Base-by-base conservation (phyloP, 2,113 vertebrate species). In the Calidris pygmaea region DNA sequence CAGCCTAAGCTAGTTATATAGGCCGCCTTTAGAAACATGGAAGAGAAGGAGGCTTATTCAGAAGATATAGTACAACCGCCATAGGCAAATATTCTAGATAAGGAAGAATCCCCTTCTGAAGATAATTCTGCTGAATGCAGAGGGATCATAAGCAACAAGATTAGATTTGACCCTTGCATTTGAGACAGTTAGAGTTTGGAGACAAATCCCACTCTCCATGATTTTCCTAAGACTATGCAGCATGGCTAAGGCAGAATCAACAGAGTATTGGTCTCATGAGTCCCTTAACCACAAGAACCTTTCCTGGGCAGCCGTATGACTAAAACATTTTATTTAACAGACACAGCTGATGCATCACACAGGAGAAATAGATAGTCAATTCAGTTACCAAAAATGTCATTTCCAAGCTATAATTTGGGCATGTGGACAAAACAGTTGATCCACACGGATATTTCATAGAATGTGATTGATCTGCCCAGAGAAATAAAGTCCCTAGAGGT, bases 251-350 rank as follows among this genome's bases (percentile, higher is more conserved):
- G 16, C 60, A 89, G 22, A 80, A 62, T 9, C 56, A 60, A 10
- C 30, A 30, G 30, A 48, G 8, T 4, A 48, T 3, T 43, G 18
- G 14, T 32, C 47, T 67, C 30, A 0, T 1, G 26, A 80, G 22
- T 24, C 8, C 55, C 21, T 32, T 30, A 53, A 53, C 32, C 55
- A 39, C 34, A 39, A 41, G 21, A 84, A 52, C 9, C 12, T 53
- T 45, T 35, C 53, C 56, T 27, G 45, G 45, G 8, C 39, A 87
- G 43, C n/a, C 0, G 0, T 1, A 7, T 1, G 16, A 63, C 48
- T 76, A 12, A 19, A 55, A 55, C 15, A 3, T 20, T 83, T 73
- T 48, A 47, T 75, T 27, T 13, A 66, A 50, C 4, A 48, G n/a
- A 26, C 13, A 60, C 29, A 75, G 24, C 9, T 58, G 60, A 39